Evolutionary conservation across 2,797 vertebrate genomes (phyloP).

Genomic region (Odontamblyopus lacepedii): DNA sequence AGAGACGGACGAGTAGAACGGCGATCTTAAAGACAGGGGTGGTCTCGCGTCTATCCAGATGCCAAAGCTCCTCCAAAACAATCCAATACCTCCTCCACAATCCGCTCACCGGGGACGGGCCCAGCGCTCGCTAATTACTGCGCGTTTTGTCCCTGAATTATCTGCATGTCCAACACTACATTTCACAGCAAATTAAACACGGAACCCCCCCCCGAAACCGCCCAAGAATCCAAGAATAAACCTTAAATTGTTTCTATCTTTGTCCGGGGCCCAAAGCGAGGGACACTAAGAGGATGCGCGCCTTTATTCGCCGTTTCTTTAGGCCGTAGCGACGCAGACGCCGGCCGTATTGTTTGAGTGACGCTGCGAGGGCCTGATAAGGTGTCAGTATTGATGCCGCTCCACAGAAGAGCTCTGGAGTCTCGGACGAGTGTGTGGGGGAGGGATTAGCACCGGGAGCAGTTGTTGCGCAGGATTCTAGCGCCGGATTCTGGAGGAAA

Average conservation of each 20-base stretch:
- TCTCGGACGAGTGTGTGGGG: constrained; percentile 21
- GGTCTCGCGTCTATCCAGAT: constrained; percentile 39
- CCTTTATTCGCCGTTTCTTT: constrained; percentile 62
- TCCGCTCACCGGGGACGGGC: constrained; percentile 47
- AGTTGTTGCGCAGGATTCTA: constrained; percentile 11
- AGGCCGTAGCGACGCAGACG: constrained; percentile 54
- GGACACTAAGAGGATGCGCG: constrained; percentile 61
- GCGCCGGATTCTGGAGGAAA: not conserved
- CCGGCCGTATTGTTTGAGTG: constrained; percentile 65
- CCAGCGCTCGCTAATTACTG: constrained; percentile 72
- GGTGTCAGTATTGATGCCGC: constrained; percentile 70
- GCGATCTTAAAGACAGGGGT: constrained; percentile 43
- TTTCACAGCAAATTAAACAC: constrained; percentile 79
- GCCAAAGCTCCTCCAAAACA: constrained; percentile 30
- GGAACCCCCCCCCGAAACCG: constrained; percentile 69
- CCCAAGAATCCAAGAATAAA: constrained; percentile 71
- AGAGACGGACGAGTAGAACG: constrained; percentile 14
- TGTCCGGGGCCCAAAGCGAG: constrained; percentile 57
- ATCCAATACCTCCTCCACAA: constrained; percentile 40
- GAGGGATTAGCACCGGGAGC: constrained; percentile 22
- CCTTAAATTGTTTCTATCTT: constrained; percentile 69
- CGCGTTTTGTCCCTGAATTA: constrained; percentile 76
- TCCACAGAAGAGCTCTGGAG: constrained; percentile 44
- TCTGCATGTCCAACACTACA: constrained; percentile 72
- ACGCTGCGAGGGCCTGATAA: constrained; percentile 68